Base-by-base conservation (phyloP, 2,797 vertebrate species). In the Fundulus diaphanus region DNA sequence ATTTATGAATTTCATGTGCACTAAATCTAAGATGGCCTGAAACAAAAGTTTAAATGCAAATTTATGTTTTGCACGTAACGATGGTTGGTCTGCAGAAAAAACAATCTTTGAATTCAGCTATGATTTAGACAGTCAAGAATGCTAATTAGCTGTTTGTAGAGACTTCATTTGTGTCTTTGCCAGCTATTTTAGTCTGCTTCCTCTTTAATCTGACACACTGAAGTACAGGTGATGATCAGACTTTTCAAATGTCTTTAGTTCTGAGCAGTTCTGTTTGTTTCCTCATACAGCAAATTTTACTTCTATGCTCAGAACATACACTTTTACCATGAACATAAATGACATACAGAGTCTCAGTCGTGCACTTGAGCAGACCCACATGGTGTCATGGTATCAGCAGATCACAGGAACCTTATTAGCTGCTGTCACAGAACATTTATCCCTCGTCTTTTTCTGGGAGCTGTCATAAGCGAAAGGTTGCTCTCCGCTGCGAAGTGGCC, bases 401-500 rank as follows among this genome's bases (percentile, higher is more conserved):
- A 88, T 88, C 90, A 90, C 85, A 87, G 83, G 79, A 91, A 94
- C 88, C 88, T 92, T 93, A 95, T 96, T 95, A 95, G 93, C 84
- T 84, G 84, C 93, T 95, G 95, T 96, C 95, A 93, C 90, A 93
- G 91, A 90, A 89, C 92, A 96, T 96, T 96, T 94, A 94, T 93
- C 91, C 89, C 86, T 96, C 92, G 93, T 95, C 90, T 82, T 89
- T 96, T 95, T 95, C 90, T 91, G 85, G 81, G 81, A 82, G 78
- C 85, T 80, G 87, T 90, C 77, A 8, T 56, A 90, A 88, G 91
- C 89, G 87, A 94, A 92, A 94, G 94, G 94, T 95, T 90, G 86
- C 84, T 92, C 92, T 92, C 84, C 85, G n/a, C 82, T 80, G 82
- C 90, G 86, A 87, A 84, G 85, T 88, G 83, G 83, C 89, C 89